Evolutionary conservation across 30 jellyfish, hydroid and myxozoan species (phyloP), one percentile per base, ranked within the genome.

Genomic region (Cassiopea andromeda): DNA sequence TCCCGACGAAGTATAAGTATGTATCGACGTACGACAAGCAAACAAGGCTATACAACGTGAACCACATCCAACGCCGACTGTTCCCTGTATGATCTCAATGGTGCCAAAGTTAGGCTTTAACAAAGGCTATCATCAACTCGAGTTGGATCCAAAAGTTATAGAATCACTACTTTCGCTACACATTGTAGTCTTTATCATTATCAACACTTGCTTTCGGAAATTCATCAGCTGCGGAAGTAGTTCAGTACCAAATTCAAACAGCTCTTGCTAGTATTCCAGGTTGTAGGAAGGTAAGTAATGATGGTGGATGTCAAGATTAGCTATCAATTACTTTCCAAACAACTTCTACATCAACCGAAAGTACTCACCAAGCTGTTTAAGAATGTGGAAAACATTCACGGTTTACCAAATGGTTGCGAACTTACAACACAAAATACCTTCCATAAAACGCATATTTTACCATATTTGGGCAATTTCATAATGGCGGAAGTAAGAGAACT

Each of bases 91-190:
- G 91, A 82, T 14, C 83, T 82, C 73, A 82, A 64, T 82, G 91
- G 81, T 47, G 81, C 91, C n/a, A 45, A 82, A 82, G 57, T 46
- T 82, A 15, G 91, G 64, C 67, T 46, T 69, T 18, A 5, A 57
- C 48, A 83, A 82, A 49, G 91, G 73, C 18, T 82, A 61, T 69
- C 91, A 82, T 54, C 84, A 82, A 82, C 75, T 82, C 38, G 91
- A 82, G 27, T 27, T 27, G 0, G 38, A 27, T 82, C 88, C 8
- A 16, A 16, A 17, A 46, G 84, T 0, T 13, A 85, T 17, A 19
- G 69, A 38, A 69, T 82, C 44, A 82, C 91, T 66, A 82, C 91
- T 46, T 82, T 82, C 46, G 46, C 84, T 17, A 82, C 91, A 0
- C 82, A 82, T 82, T 19, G 49, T 82, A 84, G 85, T 82, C 68